Evolutionary conservation across 2,888 invertebrate genomes (phyloP), one percentile per base, ranked within the genome.

Genomic region (Malthinus flaveolus): DNA sequence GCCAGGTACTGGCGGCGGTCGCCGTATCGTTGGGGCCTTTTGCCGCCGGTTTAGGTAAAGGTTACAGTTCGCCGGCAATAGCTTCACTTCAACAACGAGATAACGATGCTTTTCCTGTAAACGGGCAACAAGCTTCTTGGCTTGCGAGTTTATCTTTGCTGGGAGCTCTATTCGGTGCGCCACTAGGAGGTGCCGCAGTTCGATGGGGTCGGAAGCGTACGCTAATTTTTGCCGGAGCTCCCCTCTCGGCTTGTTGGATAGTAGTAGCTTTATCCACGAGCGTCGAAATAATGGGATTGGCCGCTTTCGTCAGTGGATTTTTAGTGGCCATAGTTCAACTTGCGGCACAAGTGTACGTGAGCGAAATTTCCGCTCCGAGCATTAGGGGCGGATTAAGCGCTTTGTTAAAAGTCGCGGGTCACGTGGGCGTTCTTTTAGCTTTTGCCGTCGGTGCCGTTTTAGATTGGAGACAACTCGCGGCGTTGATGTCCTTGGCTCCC

Each of bases 301-400:
- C 93, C 0, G 90, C 95, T 52, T 90, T 94, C 74, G 78, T 93
- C 56, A 93, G 91, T 42, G 95, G 95, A 4, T 77, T 78, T 55
- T 70, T 79, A 15, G 77, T 79, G n/a, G 78, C 79, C 9, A 75
- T 79, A 34, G 75, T 79, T 12, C 79, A 79, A 67, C 66, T 79
- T 10, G 73, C 78, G 32, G 75, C 78, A 33, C 79, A 79, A 66
- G 91, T 95, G 12, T 96, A 95, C 82, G 89, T 95, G 72, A 93
- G 93, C 72, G 95, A 96, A 81, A 93, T 94, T 72, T 89, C 95
- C 23, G 89, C 92, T 13, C 91, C 93, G 1, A 89, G 91, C 61
- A 89, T 93, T 64, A 84, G 95, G 31, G 95, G 95, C 23, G 90
- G 91, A 66, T 82, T 95, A 55, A 93, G 93, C 73, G 91, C 93